Evolutionary conservation across 2,888 invertebrate genomes (phyloP).

Genomic region (Melipona beecheii): DNA sequence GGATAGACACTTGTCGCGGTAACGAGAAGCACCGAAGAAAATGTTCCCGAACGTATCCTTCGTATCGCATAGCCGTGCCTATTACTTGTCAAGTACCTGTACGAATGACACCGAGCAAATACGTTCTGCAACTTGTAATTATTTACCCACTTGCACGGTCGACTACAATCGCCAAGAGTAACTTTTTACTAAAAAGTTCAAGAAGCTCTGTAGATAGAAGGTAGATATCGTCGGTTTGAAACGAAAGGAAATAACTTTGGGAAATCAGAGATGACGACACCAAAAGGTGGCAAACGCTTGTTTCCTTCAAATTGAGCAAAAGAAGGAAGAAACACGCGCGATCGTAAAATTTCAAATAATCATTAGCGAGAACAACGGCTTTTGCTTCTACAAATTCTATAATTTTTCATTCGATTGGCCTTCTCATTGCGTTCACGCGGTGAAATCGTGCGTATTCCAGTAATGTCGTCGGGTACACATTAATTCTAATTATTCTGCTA

Average conservation of each 20-base stretch:
- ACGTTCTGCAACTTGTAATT: too few species aligned
- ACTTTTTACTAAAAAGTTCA: too few species aligned
- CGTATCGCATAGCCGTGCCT: neutral
- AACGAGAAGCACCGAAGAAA: conserved; percentile 43
- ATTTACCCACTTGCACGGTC: too few species aligned
- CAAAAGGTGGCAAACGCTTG: neutral
- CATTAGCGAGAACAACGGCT: neutral
- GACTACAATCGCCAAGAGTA: neutral
- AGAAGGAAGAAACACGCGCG: too few species aligned
- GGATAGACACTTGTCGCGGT: conserved; percentile 39
- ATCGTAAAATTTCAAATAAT: too few species aligned
- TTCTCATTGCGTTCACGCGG: neutral
- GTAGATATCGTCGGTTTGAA: too few species aligned
- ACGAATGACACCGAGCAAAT: neutral
- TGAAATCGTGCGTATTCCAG: conserved; percentile 1
- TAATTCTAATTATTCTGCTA: conserved; percentile 57
- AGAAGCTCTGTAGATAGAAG: neutral
- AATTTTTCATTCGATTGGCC: neutral
- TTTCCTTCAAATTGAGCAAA: too few species aligned
- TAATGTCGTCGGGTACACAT: conserved; percentile 43
- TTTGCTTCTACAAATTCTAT: neutral
- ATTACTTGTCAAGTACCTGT: neutral
- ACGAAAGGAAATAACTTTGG: neutral
- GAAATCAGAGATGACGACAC: neutral
- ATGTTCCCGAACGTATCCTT: neutral